Conservation (phyloP, 2,888 invertebrate species). For the Alviniconcha strummeri region DNA sequence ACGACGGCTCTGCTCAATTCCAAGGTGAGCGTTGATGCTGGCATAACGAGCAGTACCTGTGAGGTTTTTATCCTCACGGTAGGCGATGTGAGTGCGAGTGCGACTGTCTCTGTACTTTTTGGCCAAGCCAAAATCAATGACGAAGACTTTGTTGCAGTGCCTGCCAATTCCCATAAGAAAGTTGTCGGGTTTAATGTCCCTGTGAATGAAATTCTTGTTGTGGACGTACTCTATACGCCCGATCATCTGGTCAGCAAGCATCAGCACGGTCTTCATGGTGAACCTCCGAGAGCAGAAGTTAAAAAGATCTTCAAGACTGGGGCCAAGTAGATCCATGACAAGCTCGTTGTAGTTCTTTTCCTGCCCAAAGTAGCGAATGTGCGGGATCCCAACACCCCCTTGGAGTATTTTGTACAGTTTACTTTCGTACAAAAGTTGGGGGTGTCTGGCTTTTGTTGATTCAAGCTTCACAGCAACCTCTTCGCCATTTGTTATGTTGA, state of each 20-base stretch:
- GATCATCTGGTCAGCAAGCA: conserved; percentile 91
- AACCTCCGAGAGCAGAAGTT: conserved; percentile 99
- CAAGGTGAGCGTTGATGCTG: conserved; percentile 99
- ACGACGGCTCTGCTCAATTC: conserved; percentile 97
- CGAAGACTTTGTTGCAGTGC: conserved; percentile 81
- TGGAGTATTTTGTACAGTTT: conserved; percentile 77
- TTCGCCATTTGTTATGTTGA: conserved; percentile 73
- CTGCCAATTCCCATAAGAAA: conserved; percentile 77
- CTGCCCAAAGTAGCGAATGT: conserved; percentile 78
- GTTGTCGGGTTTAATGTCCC: conserved; percentile 78
- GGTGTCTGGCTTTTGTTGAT: conserved; percentile 76
- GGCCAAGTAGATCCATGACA: conserved; percentile 96
- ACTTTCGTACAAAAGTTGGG: conserved; percentile 77
- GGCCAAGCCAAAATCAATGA: conserved; percentile 99
- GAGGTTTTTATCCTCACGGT: conserved; percentile 78
- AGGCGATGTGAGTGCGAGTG: conserved; percentile 93
- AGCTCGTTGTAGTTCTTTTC: conserved; percentile 98
- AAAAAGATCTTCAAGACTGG: conserved; percentile 81
- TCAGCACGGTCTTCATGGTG: conserved; percentile 99
- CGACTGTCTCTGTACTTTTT: conserved; percentile 98
- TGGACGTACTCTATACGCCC: conserved; percentile 97
- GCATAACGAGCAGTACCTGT: conserved; percentile 86
- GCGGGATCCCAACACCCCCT: conserved; percentile 74
- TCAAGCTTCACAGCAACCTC: conserved; percentile 77
- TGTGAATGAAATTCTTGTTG: conserved; percentile 99